phyloP scores from a whole-genome alignment of 64 coral and sea anemone species.

The Anthopleura sola region DNA sequence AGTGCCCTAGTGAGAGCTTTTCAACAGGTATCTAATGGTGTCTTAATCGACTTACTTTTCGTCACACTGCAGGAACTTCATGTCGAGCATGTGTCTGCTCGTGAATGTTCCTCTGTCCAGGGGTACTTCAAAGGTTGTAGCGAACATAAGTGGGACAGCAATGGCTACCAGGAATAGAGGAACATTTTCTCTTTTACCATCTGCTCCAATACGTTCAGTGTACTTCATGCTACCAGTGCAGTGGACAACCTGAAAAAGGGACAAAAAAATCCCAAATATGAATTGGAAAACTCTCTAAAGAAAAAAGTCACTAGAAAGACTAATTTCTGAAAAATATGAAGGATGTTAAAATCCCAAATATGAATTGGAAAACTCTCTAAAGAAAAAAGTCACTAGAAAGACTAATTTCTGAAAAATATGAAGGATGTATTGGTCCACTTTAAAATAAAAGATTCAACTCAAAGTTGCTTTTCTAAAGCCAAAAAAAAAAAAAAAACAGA shows the following conservation, averaged over 20 bases:
- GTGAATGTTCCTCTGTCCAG: conserved; percentile 94
- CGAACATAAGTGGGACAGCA: conserved; percentile 92
- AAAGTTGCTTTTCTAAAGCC: too few relatives aligned
- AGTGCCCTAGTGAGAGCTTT: too few relatives aligned
- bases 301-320: background rate
- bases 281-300: background rate
- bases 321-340: too few relatives aligned
- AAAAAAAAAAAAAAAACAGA: too few relatives aligned
- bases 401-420: too few relatives aligned
- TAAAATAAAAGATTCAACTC: too few relatives aligned
- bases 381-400: background rate
- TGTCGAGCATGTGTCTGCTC: conserved; percentile 89
- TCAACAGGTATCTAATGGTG: background rate
- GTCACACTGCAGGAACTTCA: conserved; percentile 95
- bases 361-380: background rate
- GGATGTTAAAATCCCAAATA: background rate
- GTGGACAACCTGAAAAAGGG: conserved; percentile 78
- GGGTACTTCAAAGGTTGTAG: conserved; percentile 94
- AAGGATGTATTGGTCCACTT: too few relatives aligned
- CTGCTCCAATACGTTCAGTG: background rate
- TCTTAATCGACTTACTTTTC: conserved; percentile 49
- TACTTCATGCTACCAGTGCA: conserved; percentile 94
- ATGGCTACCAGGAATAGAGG: conserved; percentile 93
- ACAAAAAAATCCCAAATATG: background rate
- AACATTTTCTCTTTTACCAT: conserved; percentile 36